Percentiles rank a stretch among this genome's conserved stretches.
phyloP scores from a whole-genome alignment of 2,888 invertebrate genomes.

The Oscheius sp. region DNA sequence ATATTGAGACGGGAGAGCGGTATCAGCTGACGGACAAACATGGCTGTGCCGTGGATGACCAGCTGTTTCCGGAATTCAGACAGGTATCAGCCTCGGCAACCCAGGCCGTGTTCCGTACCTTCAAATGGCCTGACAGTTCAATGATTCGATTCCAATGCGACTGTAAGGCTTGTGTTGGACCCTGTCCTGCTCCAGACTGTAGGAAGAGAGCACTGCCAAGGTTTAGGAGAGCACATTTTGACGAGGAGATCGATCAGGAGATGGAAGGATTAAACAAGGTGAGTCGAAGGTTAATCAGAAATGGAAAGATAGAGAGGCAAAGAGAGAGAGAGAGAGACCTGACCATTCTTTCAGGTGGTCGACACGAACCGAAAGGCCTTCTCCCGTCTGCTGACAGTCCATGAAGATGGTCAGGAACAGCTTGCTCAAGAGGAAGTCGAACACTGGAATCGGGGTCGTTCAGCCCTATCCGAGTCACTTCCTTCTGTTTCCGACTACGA shows the following conservation, averaged over 20 bases:
- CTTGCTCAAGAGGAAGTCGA: slow-evolving; percentile 34
- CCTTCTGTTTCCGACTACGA: not conserved
- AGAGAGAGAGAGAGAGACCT: not conserved
- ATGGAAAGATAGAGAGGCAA: not conserved
- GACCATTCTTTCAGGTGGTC: slow-evolving; percentile 11
- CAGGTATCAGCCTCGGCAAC: slow-evolving; percentile 49
- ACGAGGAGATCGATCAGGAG: slow-evolving; percentile 10
- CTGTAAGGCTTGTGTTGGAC: slow-evolving; percentile 67
- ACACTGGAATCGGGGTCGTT: slow-evolving; percentile 14
- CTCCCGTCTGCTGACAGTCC: slow-evolving; percentile 35
- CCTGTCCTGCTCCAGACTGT: slow-evolving; percentile 53
- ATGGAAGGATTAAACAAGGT: not conserved
- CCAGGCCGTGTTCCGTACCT: slow-evolving; percentile 62
- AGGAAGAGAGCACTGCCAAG: slow-evolving; percentile 2
- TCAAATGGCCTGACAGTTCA: slow-evolving; percentile 73
- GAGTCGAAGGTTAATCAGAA: no score
- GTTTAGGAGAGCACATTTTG: slow-evolving; percentile 18
- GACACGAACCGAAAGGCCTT: slow-evolving; percentile 34
- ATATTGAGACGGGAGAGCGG: slow-evolving; percentile 71
- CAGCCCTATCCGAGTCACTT: slow-evolving; percentile 8
- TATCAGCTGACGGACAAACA: slow-evolving; percentile 69
- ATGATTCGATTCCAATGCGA: slow-evolving; percentile 73
- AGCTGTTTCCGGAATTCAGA: slow-evolving; percentile 73
- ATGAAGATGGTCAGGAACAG: slow-evolving; percentile 32
- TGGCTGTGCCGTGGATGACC: slow-evolving; percentile 73